phyloP scores from a whole-genome alignment of 2,888 invertebrate genomes.

The Perithous albicinctus region DNA sequence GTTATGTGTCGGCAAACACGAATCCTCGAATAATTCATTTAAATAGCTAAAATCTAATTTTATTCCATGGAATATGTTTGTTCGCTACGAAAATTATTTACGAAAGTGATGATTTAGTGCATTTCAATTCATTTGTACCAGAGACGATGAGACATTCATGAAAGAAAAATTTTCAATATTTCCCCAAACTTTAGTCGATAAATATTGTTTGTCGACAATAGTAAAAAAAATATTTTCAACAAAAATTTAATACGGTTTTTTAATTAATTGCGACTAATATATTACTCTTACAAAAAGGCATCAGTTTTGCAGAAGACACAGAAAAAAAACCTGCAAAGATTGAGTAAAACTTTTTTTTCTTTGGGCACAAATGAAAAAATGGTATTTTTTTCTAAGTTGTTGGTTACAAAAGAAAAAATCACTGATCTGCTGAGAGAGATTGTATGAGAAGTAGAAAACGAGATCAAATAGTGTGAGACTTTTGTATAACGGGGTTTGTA shows the following conservation, averaged over 20 bases:
- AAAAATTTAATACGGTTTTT: too few species aligned
- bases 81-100: not conserved
- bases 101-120: not conserved
- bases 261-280: too few species aligned
- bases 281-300: not conserved
- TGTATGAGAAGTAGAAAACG: slow-evolving; percentile 22
- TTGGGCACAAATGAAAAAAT: not conserved
- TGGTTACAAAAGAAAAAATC: not conserved
- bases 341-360: too few species aligned
- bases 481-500: slow-evolving; percentile 11
- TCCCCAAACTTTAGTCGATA: too few species aligned
- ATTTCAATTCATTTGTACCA: not conserved
- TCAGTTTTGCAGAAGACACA: not conserved
- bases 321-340: too few species aligned
- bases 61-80: not conserved
- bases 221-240: too few species aligned
- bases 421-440: not conserved
- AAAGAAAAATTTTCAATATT: too few species aligned
- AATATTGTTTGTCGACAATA: too few species aligned
- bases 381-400: too few species aligned
- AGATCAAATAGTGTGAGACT: slow-evolving; percentile 16
- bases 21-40: not conserved
- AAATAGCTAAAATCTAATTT: slow-evolving; percentile 11
- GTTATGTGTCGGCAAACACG: not conserved
- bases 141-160: not conserved